Evolutionary conservation across 64 coral and sea anemone genomes (phyloP).

Genomic region (Pocillopora verrucosa): DNA sequence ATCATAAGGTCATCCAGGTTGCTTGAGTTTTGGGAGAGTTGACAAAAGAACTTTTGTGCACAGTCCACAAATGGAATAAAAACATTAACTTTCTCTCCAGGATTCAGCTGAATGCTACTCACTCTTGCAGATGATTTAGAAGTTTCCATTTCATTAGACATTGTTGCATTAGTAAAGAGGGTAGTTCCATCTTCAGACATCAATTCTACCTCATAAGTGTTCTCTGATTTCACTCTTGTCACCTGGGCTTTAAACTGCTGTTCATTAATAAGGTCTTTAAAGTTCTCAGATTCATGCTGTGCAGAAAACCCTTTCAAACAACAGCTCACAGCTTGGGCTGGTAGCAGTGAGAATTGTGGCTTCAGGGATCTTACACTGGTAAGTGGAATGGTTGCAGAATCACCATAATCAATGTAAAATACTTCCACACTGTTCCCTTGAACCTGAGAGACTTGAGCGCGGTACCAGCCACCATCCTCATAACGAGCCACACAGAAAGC

Average conservation of each 20-base stretch:
- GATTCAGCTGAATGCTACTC: background rate
- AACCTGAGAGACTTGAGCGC: constrained; percentile 32
- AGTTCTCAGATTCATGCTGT: background rate
- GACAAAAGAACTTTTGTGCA: constrained; percentile 72
- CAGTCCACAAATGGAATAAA: constrained; percentile 67
- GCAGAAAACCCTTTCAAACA: constrained; percentile 41
- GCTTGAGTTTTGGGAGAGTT: constrained; percentile 31
- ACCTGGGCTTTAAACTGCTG: constrained; percentile 57
- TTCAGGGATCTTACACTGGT: constrained; percentile 39
- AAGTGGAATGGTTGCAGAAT: constrained; percentile 42
- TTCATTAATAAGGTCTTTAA: constrained; percentile 55
- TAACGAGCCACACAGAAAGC: constrained; percentile 51
- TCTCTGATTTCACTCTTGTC: background rate
- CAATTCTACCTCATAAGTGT: constrained; percentile 21
- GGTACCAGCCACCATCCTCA: constrained; percentile 74
- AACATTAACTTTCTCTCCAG: constrained; percentile 51
- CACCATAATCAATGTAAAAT: constrained; percentile 75
- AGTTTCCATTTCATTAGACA: background rate
- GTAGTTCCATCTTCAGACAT: constrained; percentile 17
- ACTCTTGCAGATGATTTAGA: background rate
- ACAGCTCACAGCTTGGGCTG: constrained; percentile 55
- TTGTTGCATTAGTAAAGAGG: background rate
- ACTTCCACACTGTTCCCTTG: constrained; percentile 28
- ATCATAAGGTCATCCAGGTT: constrained; percentile 80
- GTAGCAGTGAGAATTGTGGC: constrained; percentile 44